Percentiles rank a stretch among this genome's conserved stretches.
Conservation (phyloP, 2,888 invertebrate genomes). For the Synergus itoensis region DNA sequence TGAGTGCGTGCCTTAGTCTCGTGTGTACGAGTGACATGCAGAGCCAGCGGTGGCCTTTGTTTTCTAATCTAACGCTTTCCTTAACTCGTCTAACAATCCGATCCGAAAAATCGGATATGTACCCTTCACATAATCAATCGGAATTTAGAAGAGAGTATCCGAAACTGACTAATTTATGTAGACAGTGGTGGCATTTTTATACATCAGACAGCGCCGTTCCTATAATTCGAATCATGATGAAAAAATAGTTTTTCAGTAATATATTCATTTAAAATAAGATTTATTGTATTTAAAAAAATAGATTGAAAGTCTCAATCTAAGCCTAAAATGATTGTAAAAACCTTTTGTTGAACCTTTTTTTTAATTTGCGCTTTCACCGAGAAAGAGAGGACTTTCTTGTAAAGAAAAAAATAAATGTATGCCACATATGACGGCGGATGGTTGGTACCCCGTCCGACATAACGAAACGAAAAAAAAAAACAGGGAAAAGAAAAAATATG, state of each 20-base stretch:
- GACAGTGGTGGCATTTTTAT: constrained; percentile 74
- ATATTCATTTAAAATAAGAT: neutral
- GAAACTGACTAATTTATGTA: constrained; percentile 67
- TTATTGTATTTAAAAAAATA: neutral
- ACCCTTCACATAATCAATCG: constrained; percentile 30
- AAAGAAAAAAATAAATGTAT: constrained; percentile 44
- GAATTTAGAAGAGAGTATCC: constrained; percentile 30
- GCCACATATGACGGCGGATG: constrained; percentile 63
- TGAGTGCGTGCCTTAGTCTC: constrained; percentile 43
- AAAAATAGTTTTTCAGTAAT: neutral
- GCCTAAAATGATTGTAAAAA: neutral
- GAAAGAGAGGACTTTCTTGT: constrained; percentile 43
- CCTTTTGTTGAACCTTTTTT: neutral
- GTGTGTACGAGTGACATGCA: constrained; percentile 56
- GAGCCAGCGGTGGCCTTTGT: constrained; percentile 62
- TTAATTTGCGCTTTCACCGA: constrained; percentile 9
- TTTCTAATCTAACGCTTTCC: constrained; percentile 56
- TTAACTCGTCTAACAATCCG: constrained; percentile 37
- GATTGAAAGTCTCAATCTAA: too few relatives aligned
- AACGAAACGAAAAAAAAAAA: constrained; percentile 56
- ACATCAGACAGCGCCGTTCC: constrained; percentile 71
- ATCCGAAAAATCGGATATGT: constrained; percentile 12
- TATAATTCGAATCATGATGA: constrained; percentile 38
- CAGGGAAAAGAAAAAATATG: constrained; percentile 55
- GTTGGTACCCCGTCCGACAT: constrained; percentile 69